phyloP scores from a whole-genome alignment of 2,113 vertebrate genomes.

The Mormoops blainvillei region DNA sequence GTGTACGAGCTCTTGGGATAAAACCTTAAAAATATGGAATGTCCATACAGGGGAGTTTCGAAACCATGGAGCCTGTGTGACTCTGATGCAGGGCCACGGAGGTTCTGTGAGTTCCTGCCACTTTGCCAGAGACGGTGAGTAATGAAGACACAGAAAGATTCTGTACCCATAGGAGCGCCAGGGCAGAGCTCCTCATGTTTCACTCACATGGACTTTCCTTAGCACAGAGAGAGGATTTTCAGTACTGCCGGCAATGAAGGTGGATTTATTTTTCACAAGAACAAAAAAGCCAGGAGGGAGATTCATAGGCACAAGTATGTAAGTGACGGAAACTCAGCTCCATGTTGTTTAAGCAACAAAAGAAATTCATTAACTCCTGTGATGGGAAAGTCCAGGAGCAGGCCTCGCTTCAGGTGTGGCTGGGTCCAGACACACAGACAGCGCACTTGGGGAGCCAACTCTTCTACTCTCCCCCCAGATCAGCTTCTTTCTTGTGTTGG shows the following conservation, averaged over 20 bases:
- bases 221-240: not conserved
- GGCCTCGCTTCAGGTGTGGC: not conserved
- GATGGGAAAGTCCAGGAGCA: not conserved
- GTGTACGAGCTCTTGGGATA: conserved; percentile 87
- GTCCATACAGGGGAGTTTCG: conserved; percentile 77
- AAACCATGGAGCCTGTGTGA: conserved; percentile 68
- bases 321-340: not conserved
- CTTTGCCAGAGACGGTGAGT: conserved; percentile 82
- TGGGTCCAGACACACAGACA: not conserved
- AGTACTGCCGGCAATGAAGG: not conserved
- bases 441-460: not conserved
- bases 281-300: not conserved
- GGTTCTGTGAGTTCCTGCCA: conserved; percentile 83
- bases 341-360: not conserved
- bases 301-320: not conserved
- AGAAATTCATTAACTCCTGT: not conserved
- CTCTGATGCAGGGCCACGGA: conserved; percentile 72
- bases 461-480: not conserved
- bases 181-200: not conserved
- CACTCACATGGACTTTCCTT: not conserved
- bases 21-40: conserved; percentile 83
- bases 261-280: not conserved
- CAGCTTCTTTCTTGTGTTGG: not conserved
- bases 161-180: fast-evolving
- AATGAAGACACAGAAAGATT: not conserved